phyloP scores from a whole-genome alignment of 30 jellyfish, hydroid and myxozoan genomes.

The Rhopilema esculentum region DNA sequence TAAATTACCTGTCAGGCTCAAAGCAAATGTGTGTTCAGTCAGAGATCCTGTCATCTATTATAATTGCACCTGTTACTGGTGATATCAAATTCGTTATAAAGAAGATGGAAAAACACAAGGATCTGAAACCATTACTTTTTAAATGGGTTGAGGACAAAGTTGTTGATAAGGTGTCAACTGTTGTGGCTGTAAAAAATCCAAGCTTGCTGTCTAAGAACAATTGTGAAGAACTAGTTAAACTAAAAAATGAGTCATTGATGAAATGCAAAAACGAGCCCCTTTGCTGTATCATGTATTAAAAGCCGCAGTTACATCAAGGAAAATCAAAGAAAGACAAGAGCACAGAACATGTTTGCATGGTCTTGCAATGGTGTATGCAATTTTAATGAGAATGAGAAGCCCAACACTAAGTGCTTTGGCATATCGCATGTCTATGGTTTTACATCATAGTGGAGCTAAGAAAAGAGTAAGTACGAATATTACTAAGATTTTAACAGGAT shows the following conservation, averaged over 20 bases:
- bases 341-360: not conserved
- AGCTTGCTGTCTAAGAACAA: conserved; percentile 25
- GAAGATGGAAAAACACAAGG: not conserved
- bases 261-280: conserved; percentile 22
- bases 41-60: conserved; percentile 6
- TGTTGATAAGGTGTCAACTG: conserved; percentile 5
- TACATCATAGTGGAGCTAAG: conserved; percentile 55
- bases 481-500: not conserved
- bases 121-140: not conserved
- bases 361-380: conserved; percentile 34
- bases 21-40: not conserved
- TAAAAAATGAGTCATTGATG: conserved; percentile 10
- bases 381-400: conserved; percentile 39
- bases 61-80: conserved; percentile 22
- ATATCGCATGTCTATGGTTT: conserved; percentile 15
- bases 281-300: not conserved
- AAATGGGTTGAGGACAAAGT: conserved; percentile 25
- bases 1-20: conserved; percentile 20
- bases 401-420: conserved; percentile 35
- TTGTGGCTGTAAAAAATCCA: conserved; percentile 24
- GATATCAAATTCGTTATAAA: not conserved
- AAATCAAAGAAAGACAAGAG: conserved; percentile 8
- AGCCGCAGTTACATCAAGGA: conserved; percentile 10
- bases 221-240: conserved; percentile 2
- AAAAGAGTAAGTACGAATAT: conserved; percentile 5